Evolutionary conservation across 2,888 invertebrate species (phyloP), one percentile per base, ranked within the genome.

Genomic region (Malthinus flaveolus): DNA sequence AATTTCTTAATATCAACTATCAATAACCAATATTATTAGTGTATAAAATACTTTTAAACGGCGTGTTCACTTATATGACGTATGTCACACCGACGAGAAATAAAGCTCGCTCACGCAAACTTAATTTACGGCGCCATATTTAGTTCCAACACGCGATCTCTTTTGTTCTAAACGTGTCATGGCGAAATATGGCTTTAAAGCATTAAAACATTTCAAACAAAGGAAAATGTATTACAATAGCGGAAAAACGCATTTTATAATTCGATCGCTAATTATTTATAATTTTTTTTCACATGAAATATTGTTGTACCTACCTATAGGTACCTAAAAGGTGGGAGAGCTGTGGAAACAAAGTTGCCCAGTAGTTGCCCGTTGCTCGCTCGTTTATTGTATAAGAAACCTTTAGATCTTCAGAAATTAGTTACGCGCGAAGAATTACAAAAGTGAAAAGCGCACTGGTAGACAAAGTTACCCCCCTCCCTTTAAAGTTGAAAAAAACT

Each of bases 51-150:
- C 39, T 42, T 42, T 45, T 56, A 59, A 59, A 53, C 56, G 48
- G 56, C 60, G 53, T 62, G 63, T 63, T 52, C 56, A 31, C 55
- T 47, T 49, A 51, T 73, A 71, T 75, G 75, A 75, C 75, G 75
- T 74, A 75, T 73, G 75, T 75, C 74, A 69, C 69, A 67, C 69
- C 62, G 67, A 60, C 61, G 67, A 67, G 67, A 71, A 70, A 72
- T 75, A 76, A 77, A 77, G 77, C 75, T 70, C 73, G 74, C 75
- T 77, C 78, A 78, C 78, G 78, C 78, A 71, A 78, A 73, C 76
- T 73, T 77, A 78, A 77, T 78, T 78, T 77, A 78, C 76, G 74
- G 70, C 77, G 78, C 78, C 78, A 78, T 78, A 78, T 78, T 78
- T 78, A 77, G 75, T 76, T 75, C 76, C 69, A 73, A 73, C 76